Percentiles rank a stretch among this genome's conserved stretches.
Conservation (phyloP, 2,888 invertebrate species). For the Cosmorhoe ocellata region DNA sequence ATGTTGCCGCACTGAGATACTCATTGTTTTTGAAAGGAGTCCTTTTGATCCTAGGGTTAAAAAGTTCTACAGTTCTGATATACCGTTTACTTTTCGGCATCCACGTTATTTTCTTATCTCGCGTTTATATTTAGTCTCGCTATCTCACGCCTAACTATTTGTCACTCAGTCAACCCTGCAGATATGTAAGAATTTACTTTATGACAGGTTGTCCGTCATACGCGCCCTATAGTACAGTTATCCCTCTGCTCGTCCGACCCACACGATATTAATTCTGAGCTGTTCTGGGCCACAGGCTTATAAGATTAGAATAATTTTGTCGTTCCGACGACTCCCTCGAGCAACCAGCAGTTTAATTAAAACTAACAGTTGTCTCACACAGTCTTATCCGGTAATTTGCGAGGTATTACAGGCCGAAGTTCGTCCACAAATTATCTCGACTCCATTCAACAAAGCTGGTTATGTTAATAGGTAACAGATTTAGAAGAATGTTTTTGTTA, state of each 20-base stretch:
- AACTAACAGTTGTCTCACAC: constrained; percentile 83
- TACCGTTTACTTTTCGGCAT: too few species aligned
- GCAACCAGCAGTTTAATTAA: constrained; percentile 81
- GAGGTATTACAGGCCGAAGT: constrained; percentile 81
- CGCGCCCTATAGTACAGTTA: constrained; percentile 12
- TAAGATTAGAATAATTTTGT: constrained; percentile 82
- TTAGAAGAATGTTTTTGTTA: constrained; percentile 74
- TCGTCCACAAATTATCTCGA: constrained; percentile 80
- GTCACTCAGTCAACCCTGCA: too few species aligned
- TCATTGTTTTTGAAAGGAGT: too few species aligned
- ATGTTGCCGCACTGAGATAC: too few species aligned
- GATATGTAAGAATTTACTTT: too few species aligned
- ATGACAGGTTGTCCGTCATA: constrained; percentile 1
- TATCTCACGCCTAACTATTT: too few species aligned
- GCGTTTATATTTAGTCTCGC: too few species aligned
- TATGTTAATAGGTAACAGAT: constrained; percentile 78
- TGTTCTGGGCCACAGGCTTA: constrained; percentile 73
- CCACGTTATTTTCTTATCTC: too few species aligned
- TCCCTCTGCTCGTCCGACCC: constrained; percentile 48
- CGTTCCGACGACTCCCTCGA: constrained; percentile 75
- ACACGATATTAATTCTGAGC: constrained; percentile 71
- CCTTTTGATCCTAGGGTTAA: too few species aligned
- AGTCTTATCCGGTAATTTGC: constrained; percentile 82
- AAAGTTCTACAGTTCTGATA: too few species aligned
- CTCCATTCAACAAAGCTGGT: constrained; percentile 80